These are phyloP conservation scores for Autographa pulchrina DNA, from an alignment of 2,888 invertebrate species.

Conservation along the genomic window DNA sequence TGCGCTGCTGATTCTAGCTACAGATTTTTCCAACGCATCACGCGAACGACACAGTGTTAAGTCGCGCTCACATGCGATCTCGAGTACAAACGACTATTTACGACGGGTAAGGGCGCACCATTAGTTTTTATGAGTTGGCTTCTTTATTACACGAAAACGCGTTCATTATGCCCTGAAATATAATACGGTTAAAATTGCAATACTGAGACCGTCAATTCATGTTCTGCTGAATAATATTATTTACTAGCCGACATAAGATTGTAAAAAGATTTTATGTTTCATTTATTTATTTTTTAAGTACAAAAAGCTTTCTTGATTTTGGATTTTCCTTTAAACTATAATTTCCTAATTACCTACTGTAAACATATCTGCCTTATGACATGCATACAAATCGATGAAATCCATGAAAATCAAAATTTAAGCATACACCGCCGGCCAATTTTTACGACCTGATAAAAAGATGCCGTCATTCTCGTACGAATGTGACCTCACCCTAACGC, in stretches of 20 bases:
- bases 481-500: conserved; percentile 78
- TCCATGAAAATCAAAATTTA: not conserved
- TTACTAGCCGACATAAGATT: not conserved
- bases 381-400: not conserved
- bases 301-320: no score
- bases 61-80: conserved; percentile 73
- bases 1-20: conserved; percentile 87
- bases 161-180: conserved; percentile 37
- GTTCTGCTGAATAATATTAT: not conserved
- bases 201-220: conserved; percentile 14
- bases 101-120: conserved; percentile 52
- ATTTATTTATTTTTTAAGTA: no score
- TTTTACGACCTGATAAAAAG: conserved; percentile 23
- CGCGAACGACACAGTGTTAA: conserved; percentile 78
- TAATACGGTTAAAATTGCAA: conserved; percentile 45
- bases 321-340: no score
- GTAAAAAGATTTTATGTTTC: no score
- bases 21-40: conserved; percentile 87
- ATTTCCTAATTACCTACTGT: no score
- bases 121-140: conserved; percentile 56
- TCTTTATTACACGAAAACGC: conserved; percentile 56
- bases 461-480: conserved; percentile 54
- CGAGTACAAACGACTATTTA: conserved; percentile 58
- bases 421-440: not conserved
- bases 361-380: no score